Conservation (phyloP, 2,113 vertebrate species). For the Ivindomyrus marchei region DNA sequence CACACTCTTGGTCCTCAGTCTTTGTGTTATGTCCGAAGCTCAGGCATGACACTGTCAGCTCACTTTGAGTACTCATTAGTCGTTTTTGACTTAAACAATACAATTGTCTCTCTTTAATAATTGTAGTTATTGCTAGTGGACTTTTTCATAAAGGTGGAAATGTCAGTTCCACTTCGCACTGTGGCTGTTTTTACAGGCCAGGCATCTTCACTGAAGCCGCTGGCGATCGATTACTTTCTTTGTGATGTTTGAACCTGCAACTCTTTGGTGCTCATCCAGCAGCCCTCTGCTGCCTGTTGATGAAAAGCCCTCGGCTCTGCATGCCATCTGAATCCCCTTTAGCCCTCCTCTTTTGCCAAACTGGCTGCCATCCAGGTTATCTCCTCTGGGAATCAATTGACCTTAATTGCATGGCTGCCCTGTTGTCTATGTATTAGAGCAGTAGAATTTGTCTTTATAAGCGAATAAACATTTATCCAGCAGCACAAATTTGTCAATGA, state of each 20-base stretch:
- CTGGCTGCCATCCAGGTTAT: background rate
- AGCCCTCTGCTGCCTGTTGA: background rate
- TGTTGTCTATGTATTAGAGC: background rate
- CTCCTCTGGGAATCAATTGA: background rate
- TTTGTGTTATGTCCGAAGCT: background rate
- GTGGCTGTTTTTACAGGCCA: background rate
- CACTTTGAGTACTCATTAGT: background rate
- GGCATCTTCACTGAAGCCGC: background rate
- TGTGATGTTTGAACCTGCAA: background rate
- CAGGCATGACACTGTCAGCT: background rate
- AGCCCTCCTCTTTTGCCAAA: background rate
- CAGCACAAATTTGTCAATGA: background rate
- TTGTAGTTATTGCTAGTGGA: background rate
- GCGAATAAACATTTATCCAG: background rate
- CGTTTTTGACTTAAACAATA: background rate
- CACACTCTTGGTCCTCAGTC: background rate
- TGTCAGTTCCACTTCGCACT: background rate
- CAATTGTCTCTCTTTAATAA: background rate
- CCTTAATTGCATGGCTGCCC: background rate
- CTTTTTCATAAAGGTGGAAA: background rate
- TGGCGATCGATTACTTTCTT: background rate
- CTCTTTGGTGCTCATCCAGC: background rate
- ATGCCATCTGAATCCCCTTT: background rate
- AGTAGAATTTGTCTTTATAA: background rate
- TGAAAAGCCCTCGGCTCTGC: background rate